These are phyloP conservation scores for Coccyzus lansbergi DNA, from an alignment of 2,797 vertebrate genomes.

Conservation along the genomic window DNA sequence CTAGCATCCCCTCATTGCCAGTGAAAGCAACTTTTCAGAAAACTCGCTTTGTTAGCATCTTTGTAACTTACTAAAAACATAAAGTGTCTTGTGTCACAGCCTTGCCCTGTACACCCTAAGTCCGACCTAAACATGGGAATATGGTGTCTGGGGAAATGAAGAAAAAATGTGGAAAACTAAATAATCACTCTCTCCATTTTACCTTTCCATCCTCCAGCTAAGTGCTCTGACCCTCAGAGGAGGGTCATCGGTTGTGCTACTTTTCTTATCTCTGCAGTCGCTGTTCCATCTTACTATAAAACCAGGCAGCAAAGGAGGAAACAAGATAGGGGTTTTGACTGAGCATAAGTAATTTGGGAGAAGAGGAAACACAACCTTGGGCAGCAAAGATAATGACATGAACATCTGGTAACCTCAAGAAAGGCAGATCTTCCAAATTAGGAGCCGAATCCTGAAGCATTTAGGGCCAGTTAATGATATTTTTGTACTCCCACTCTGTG, in stretches of 20 bases:
- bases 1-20: not conserved
- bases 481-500: not conserved
- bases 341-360: not conserved
- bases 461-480: not conserved
- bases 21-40: constrained; percentile 42
- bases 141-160: not conserved
- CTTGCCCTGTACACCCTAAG: not conserved
- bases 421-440: not conserved
- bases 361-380: not conserved
- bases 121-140: not conserved
- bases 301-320: not conserved
- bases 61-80: constrained; percentile 47
- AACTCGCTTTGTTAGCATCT: constrained; percentile 17
- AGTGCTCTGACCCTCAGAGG: not conserved
- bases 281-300: not conserved
- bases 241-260: not conserved
- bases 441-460: not conserved
- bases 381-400: not conserved
- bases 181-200: not conserved
- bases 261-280: not conserved
- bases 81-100: not conserved
- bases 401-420: constrained; percentile 10
- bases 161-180: not conserved
- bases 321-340: not conserved
- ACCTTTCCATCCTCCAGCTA: not conserved